Conservation (phyloP, 2,797 vertebrate genomes). For the Hoplostethus atlanticus region DNA sequence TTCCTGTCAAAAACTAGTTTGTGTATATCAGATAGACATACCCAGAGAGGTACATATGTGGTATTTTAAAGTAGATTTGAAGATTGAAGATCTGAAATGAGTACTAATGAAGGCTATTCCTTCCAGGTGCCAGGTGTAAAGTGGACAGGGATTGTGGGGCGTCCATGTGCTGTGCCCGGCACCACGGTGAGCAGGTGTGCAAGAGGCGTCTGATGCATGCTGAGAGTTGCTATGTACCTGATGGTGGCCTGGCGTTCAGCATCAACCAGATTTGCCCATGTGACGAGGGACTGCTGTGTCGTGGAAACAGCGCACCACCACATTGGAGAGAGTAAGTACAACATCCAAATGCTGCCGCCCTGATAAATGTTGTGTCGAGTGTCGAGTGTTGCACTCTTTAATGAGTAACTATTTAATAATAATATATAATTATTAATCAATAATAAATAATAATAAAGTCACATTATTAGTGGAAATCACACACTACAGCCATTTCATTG, state of each 20-base stretch:
- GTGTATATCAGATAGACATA: neutral
- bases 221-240: slow-evolving; percentile 87
- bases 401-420: neutral
- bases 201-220: slow-evolving; percentile 80
- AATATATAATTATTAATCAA: too few relatives aligned
- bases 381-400: neutral
- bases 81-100: neutral
- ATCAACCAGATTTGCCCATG: slow-evolving; percentile 92
- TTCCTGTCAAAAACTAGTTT: neutral
- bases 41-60: neutral
- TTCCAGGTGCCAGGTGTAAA: slow-evolving; percentile 88
- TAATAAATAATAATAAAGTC: neutral
- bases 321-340: slow-evolving; percentile 83
- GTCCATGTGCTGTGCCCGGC: slow-evolving; percentile 88
- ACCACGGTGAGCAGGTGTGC: slow-evolving; percentile 89
- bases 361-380: neutral
- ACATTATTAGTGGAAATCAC: neutral
- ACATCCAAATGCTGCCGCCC: neutral
- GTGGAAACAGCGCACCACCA: slow-evolving; percentile 54
- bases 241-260: slow-evolving; percentile 90
- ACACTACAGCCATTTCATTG: neutral
- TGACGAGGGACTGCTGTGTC: slow-evolving; percentile 87
- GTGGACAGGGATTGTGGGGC: slow-evolving; percentile 85
- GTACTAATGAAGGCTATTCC: neutral
- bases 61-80: too few relatives aligned